phyloP scores from a whole-genome alignment of 2,888 invertebrate genomes.

The Macaria liturata region DNA sequence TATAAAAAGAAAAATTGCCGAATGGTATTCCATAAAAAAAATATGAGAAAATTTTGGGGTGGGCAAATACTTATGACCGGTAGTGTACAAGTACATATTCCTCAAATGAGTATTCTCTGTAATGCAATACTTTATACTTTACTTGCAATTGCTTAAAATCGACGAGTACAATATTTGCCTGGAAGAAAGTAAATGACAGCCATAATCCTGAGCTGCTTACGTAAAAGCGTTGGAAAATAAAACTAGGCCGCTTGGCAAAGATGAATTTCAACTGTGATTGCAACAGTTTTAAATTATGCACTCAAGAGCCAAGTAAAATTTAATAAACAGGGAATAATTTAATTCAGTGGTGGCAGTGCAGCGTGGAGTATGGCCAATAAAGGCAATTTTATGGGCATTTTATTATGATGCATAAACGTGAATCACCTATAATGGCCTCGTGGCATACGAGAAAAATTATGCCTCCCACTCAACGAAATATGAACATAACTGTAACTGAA shows the following conservation, averaged over 20 bases:
- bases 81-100: neutral
- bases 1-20: neutral
- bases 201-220: neutral
- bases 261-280: conserved; percentile 58
- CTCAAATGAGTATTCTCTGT: neutral
- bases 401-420: conserved; percentile 81
- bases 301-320: conserved; percentile 73
- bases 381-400: conserved; percentile 76
- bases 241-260: conserved; percentile 58
- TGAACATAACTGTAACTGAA: conserved; percentile 10
- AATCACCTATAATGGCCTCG: conserved; percentile 70
- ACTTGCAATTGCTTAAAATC: no score
- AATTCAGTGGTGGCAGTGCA: conserved; percentile 71
- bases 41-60: no score
- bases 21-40: neutral
- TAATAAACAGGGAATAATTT: conserved; percentile 80
- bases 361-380: conserved; percentile 79
- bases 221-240: neutral
- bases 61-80: no score
- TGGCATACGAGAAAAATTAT: conserved; percentile 59
- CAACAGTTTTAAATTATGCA: conserved; percentile 68
- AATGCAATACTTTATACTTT: no score
- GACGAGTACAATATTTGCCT: no score
- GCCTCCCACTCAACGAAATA: conserved; percentile 52
- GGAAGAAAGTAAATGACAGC: no score